Conservation (phyloP, 2,113 vertebrate species). For the Aphelocoma coerulescens region DNA sequence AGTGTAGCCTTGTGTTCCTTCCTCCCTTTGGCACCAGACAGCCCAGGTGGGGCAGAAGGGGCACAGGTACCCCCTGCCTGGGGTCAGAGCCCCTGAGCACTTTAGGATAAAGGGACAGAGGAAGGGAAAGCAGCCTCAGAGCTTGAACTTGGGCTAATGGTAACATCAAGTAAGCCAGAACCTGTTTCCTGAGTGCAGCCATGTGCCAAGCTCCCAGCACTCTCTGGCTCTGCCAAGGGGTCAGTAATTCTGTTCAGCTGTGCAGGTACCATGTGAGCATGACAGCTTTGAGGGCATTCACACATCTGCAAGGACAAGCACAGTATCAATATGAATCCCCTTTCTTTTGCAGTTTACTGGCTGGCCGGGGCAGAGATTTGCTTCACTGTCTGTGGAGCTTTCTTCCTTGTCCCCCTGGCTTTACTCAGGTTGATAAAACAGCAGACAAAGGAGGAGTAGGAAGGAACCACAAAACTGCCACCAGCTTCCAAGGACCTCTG, state of each 20-base stretch:
- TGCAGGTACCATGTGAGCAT: background rate
- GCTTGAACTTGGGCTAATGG: background rate
- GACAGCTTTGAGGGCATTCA: background rate
- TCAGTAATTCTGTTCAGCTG: background rate
- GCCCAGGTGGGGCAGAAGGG: fast-evolving
- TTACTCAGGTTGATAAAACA: conserved; percentile 68
- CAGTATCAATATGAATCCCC: background rate
- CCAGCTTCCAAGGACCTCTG: background rate
- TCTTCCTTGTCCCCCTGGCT: conserved; percentile 82
- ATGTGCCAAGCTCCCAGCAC: background rate
- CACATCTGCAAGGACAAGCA: fast-evolving
- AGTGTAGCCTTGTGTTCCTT: background rate
- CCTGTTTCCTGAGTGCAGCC: background rate
- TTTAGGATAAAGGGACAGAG: background rate
- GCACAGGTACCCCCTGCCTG: fast-evolving
- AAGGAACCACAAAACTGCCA: background rate
- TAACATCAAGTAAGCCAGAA: background rate
- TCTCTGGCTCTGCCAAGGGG: background rate
- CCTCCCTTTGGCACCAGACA: background rate
- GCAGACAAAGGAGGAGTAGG: conserved; percentile 50
- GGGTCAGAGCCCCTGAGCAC: too few species aligned
- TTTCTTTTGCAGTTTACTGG: conserved; percentile 87
- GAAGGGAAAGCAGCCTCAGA: background rate
- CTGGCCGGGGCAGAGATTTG: conserved; percentile 84
- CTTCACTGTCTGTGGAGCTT: conserved; percentile 76